Base-by-base conservation (phyloP, 2,888 invertebrate species). In the Anoplius nigerrimus region DNA sequence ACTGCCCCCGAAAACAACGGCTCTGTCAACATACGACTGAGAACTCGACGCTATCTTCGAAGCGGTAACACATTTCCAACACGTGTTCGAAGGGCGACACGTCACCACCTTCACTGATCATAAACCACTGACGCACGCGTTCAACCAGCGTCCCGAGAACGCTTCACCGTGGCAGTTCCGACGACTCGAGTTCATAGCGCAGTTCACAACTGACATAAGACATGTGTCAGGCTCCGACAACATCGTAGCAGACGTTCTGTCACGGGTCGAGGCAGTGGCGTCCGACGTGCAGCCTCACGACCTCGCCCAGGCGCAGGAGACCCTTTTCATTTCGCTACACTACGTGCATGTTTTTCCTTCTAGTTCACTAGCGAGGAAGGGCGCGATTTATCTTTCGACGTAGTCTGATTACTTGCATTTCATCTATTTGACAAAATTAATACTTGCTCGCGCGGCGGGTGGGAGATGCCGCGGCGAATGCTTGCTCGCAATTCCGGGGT, bases 201-300 rank as follows among this genome's bases (percentile, higher is more conserved):
- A 56, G 20, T 27, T 55, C 34, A 55, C 55, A 0, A 55, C 27
- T 2, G 55, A 55, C 16, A 55, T 55, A 3, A 34, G 56, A 13
- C 34, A 56, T 18, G 15, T 56, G 6, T 13, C 34, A 6, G 56
- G 56, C 5, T 6, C 8, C 18, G 56, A 56, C 13, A 56, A 56
- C 42, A 18, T 42, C 0, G 43, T 56, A 1, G 56, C 56, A 20
- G 56, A 56, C 20, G 42, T 18, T 2, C 34, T 56, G 1, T 56
- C 56, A 1, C 42, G 56, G 5, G 43, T 56, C 0, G 56, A 56
- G 0, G 24, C 54, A 2, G 2, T 54, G 2, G 24, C 24, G 24
- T 2, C 24, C 24, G 24, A 6, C 24, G 24, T 24, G 6, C 24
- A 24, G 24, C 24, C 24, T 24, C 24, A 24, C 24, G 24, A 24